These are phyloP conservation scores for Parus major DNA, from an alignment of 2,113 vertebrate genomes.

Conservation along the genomic window DNA sequence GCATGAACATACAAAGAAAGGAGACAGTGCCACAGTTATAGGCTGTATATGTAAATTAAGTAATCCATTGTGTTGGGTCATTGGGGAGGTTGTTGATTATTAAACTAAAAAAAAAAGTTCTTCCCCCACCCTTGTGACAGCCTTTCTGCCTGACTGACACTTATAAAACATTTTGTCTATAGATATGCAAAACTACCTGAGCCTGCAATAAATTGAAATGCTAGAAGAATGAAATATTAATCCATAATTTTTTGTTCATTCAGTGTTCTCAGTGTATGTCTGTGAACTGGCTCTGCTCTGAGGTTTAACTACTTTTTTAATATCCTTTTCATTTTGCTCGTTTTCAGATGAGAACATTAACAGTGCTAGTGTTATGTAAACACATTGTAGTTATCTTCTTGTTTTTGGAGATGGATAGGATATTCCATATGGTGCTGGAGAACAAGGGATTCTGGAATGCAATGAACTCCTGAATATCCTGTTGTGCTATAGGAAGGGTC, in stretches of 20 bases:
- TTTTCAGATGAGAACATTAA: background rate
- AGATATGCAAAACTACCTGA: conserved; percentile 4
- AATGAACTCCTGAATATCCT: background rate
- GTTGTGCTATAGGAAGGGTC: background rate
- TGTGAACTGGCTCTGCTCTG: background rate
- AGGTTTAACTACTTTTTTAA: background rate
- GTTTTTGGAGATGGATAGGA: background rate
- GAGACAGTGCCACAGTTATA: conserved; percentile 13
- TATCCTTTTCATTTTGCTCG: background rate
- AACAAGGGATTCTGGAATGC: background rate
- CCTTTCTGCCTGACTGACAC: background rate
- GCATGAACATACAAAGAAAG: background rate
- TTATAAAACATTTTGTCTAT: background rate
- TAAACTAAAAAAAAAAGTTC: background rate
- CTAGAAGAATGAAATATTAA: background rate
- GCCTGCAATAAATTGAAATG: background rate
- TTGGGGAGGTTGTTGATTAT: conserved; percentile 18
- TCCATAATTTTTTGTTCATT: background rate
- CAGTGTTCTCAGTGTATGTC: background rate
- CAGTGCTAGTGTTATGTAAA: background rate
- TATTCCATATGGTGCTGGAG: background rate
- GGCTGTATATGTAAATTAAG: conserved; percentile 50
- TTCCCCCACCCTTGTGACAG: background rate
- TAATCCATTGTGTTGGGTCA: conserved; percentile 53
- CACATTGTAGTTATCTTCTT: background rate